These are phyloP conservation scores for Bellardia bayeri DNA, from an alignment of 2,888 invertebrate genomes.

Conservation along the genomic window DNA sequence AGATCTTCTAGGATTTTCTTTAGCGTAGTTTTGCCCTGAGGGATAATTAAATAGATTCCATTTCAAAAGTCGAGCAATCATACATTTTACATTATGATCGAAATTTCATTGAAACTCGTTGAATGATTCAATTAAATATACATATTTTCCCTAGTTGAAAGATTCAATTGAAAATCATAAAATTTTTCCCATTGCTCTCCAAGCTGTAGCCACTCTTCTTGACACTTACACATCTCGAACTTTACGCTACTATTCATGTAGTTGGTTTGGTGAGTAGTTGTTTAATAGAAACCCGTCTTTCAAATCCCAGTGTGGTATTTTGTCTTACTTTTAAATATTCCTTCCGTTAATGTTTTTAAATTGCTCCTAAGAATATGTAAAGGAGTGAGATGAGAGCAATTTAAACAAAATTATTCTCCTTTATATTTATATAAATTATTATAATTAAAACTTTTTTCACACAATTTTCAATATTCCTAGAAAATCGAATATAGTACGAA, in stretches of 20 bases:
- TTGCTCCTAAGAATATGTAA: too few species aligned
- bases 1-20: too few species aligned
- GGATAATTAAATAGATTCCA: not conserved
- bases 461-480: too few species aligned
- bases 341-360: too few species aligned
- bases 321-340: not conserved
- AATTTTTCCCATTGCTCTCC: slow-evolving; percentile 28
- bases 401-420: too few species aligned
- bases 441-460: too few species aligned
- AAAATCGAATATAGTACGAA: too few species aligned
- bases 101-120: not conserved
- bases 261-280: slow-evolving; percentile 61
- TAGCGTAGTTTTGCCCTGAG: too few species aligned
- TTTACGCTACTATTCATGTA: slow-evolving; percentile 60
- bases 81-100: not conserved
- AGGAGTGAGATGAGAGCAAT: too few species aligned
- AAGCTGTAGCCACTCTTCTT: slow-evolving; percentile 58
- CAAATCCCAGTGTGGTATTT: slow-evolving; percentile 27
- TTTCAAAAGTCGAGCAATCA: not conserved
- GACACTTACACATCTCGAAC: slow-evolving; percentile 49
- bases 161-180: not conserved
- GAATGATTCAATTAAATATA: not conserved
- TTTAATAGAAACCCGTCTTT: not conserved
- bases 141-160: too few species aligned
- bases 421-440: too few species aligned